These are phyloP conservation scores for Natrix natrix DNA, from an alignment of 2,797 vertebrate species.

Conservation along the genomic window DNA sequence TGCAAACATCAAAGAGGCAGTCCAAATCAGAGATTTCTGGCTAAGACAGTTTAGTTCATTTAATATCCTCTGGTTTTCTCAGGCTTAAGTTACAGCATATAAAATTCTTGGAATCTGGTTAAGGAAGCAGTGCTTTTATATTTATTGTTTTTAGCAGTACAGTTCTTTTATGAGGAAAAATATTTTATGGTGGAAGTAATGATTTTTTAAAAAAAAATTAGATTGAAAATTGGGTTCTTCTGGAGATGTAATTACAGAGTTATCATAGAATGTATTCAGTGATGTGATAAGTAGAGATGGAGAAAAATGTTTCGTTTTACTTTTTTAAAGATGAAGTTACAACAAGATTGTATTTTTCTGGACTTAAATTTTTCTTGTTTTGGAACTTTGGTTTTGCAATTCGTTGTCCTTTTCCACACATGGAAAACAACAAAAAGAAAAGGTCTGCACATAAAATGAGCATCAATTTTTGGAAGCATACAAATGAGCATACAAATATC, in stretches of 20 bases:
- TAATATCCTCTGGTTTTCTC: conserved; percentile 79
- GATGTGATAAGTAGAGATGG: conserved; percentile 36
- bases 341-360: background rate
- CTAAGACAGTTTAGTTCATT: conserved; percentile 80
- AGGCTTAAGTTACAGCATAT: conserved; percentile 77
- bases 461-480: background rate
- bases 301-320: background rate
- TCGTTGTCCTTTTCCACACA: background rate
- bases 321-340: background rate
- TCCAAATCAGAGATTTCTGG: conserved; percentile 77
- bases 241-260: conserved; percentile 50
- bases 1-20: conserved; percentile 77
- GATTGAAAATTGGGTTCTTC: conserved; percentile 56
- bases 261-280: conserved; percentile 47
- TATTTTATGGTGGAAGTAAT: conserved; percentile 50
- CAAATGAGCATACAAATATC: background rate
- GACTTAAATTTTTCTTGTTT: background rate
- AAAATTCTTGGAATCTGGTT: conserved; percentile 78
- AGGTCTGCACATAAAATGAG: background rate
- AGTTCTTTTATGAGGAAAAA: conserved; percentile 44
- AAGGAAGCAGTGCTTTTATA: conserved; percentile 66
- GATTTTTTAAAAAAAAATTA: conserved; percentile 48
- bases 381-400: background rate
- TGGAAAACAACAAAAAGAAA: background rate
- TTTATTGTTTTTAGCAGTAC: conserved; percentile 71